Conservation (phyloP, 2,113 vertebrate species). For the Turnix velox region DNA sequence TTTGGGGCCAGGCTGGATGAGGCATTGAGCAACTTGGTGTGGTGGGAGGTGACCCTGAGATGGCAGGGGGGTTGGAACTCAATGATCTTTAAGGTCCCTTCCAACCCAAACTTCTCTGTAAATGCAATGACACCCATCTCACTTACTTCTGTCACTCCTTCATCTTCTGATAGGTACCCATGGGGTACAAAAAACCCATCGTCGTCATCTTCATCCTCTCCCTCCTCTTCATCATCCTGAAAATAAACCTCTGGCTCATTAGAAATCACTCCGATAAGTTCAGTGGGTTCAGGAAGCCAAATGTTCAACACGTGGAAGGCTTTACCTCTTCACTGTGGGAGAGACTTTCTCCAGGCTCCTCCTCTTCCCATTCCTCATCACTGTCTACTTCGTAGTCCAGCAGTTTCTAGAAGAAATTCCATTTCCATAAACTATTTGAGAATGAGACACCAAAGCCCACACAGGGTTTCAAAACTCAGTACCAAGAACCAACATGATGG, state of each 20-base stretch:
- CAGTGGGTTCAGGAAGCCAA: rapidly evolving
- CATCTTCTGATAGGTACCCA: conserved; percentile 95
- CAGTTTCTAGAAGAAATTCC: conserved; percentile 70
- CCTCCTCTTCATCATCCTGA: conserved; percentile 92
- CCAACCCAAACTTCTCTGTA: too few relatives aligned
- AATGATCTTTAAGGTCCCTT: too few relatives aligned
- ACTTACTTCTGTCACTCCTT: conserved; percentile 85
- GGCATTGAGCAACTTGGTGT: too few relatives aligned
- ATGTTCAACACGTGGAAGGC: rapidly evolving
- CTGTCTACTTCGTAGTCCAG: conserved; percentile 97
- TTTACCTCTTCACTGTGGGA: conserved; percentile 96
- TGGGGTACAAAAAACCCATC: conserved; percentile 98
- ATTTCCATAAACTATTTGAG: not conserved
- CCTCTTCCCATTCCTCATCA: conserved; percentile 98
- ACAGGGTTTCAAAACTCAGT: not conserved
- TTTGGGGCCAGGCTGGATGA: too few relatives aligned
- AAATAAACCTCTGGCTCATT: not conserved
- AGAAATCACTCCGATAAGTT: not conserved
- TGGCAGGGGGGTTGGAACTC: too few relatives aligned
- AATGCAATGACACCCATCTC: not conserved
- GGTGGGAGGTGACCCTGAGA: too few relatives aligned
- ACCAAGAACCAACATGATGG: not conserved
- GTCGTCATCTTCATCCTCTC: conserved; percentile 90
- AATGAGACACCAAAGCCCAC: rapidly evolving
- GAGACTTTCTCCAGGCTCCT: conserved; percentile 95